Base-by-base conservation (phyloP, 2,888 invertebrate species). In the Sabellastarte sp. region DNA sequence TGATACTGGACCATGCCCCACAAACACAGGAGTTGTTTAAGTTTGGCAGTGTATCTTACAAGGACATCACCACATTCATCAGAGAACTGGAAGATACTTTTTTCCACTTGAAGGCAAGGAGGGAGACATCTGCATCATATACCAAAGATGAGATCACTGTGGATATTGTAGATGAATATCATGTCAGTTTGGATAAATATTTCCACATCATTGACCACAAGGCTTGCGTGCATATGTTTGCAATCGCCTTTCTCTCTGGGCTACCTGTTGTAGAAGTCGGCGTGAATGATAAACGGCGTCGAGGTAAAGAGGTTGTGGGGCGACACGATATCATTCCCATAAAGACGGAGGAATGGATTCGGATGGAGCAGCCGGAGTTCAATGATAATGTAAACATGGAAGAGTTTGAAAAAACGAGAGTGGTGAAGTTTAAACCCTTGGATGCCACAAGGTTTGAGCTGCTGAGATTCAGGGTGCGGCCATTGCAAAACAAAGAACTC, bases 241-340 rank as follows among this genome's bases (percentile, higher is more conserved):
- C 97, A 86, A 87, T 98, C 63, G 95, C 95, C 31, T 99, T 99
- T 84, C 87, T 99, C 24, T 93, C 95, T 74, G 94, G 92, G 89
- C 80, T 84, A 92, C 98, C 98, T 2, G 92, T 92, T 80, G 90
- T 98, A 71, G 99, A 99, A 86, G 86, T 99, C 74, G 99, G 99
- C 2, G 89, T 99, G 63, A 99, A 99, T 85, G 99, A 99, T 85
- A 89, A 95, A 88, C 89, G 93, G 84, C 88, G 97, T n/a, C 94
- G 96, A 85, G 98, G 98, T n/a, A 92, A 91, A 85, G 99, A 99
- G 87, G 96, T 99, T 60, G 99, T 99, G 1, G 96, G 99, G 0
- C 88, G 99, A 2, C 96, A 97, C 85, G 99, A 99, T 86, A 99
- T 99, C 83, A 95, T 99, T 82, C 98, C 99, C 29, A 80, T 84